Conservation (phyloP, 2,888 invertebrate species). For the Mythimna lalbum region DNA sequence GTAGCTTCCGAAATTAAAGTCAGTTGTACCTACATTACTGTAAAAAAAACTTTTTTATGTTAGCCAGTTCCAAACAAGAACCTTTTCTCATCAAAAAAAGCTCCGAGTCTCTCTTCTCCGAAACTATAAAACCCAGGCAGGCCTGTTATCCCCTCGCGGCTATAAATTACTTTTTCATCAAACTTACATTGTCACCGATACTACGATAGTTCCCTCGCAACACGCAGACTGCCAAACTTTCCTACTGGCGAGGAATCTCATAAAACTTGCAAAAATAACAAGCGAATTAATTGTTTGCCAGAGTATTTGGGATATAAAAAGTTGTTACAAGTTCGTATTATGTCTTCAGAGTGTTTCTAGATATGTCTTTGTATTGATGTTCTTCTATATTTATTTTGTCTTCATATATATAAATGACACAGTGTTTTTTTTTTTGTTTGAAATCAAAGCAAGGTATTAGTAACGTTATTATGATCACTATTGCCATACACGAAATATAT, state of each 20-base stretch:
- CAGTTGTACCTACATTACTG: too few species aligned
- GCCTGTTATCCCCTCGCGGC: slow-evolving; percentile 22
- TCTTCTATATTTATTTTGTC: too few species aligned
- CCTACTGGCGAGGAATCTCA: slow-evolving; percentile 2
- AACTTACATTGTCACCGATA: slow-evolving; percentile 44
- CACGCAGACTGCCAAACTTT: slow-evolving; percentile 17
- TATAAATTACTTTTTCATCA: slow-evolving; percentile 47
- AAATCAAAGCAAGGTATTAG: too few species aligned
- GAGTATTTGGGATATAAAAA: neutral
- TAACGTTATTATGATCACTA: too few species aligned
- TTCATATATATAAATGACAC: too few species aligned
- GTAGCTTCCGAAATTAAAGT: too few species aligned
- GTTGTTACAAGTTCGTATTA: neutral
- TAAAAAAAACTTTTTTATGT: neutral
- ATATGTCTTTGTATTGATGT: neutral
- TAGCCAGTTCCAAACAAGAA: neutral
- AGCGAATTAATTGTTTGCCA: slow-evolving; percentile 20
- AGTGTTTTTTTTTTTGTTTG: too few species aligned
- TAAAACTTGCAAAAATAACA: slow-evolving; percentile 36
- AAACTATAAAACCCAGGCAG: slow-evolving; percentile 25
- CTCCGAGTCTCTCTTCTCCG: slow-evolving; percentile 3
- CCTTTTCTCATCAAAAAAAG: slow-evolving; percentile 5
- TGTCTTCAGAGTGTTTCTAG: neutral
- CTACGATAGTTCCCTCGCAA: neutral
- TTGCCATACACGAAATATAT: too few species aligned